Percentiles rank a stretch among this genome's conserved stretches.
Conservation (phyloP, 2,888 invertebrate genomes). For the Aphodius sticticus region DNA sequence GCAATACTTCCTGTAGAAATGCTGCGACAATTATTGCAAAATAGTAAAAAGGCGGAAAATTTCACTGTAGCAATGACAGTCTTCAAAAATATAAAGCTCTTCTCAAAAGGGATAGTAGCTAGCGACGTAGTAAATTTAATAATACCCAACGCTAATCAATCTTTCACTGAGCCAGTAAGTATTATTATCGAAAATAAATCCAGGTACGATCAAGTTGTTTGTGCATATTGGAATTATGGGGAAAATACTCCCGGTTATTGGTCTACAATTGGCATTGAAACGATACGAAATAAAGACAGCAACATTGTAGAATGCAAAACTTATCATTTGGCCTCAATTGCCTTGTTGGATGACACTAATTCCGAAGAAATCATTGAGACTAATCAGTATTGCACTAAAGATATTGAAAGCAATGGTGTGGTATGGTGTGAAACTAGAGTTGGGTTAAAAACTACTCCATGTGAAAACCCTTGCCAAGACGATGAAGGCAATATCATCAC, state of each 20-base stretch:
- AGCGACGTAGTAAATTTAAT: slow-evolving; percentile 7
- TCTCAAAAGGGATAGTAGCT: not conserved
- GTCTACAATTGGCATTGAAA: slow-evolving; percentile 26
- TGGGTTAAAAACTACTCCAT: too few species aligned
- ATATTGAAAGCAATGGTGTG: too few species aligned
- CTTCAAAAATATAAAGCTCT: not conserved
- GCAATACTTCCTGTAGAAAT: not conserved
- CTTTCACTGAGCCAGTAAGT: not conserved
- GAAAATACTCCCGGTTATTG: slow-evolving; percentile 26
- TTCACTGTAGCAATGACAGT: not conserved
- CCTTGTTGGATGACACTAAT: not conserved
- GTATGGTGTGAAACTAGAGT: too few species aligned
- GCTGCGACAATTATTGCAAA: not conserved
- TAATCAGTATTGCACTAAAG: not conserved
- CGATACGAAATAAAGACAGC: not conserved
- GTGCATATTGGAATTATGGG: slow-evolving; percentile 30
- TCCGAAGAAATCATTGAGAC: not conserved
- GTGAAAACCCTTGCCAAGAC: too few species aligned
- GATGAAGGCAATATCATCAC: too few species aligned
- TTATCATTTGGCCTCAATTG: not conserved
- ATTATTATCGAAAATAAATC: not conserved
- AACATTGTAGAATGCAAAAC: not conserved
- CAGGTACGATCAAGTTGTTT: not conserved
- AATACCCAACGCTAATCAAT: not conserved
- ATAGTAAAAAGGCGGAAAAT: too few species aligned